phyloP scores from a whole-genome alignment of 2,797 vertebrate species.

The Phalanger gymnotis region DNA sequence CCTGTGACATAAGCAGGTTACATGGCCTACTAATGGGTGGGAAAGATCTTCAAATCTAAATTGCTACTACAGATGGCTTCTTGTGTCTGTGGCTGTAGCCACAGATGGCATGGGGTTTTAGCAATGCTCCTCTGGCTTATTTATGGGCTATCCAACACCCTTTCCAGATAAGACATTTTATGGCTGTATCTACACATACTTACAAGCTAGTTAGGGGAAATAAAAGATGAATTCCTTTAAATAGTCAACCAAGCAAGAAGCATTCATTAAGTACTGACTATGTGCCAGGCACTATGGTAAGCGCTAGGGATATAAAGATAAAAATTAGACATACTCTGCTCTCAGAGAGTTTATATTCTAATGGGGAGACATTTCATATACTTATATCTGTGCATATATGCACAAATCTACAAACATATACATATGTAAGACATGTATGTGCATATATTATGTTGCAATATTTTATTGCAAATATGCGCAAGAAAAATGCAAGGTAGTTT shows the following conservation, averaged over 20 bases:
- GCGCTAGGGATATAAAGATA: background rate
- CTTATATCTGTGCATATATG: too few species aligned
- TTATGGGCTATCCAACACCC: background rate
- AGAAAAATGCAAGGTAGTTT: background rate
- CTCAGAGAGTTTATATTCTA: background rate
- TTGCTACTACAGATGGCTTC: background rate
- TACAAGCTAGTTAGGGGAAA: background rate
- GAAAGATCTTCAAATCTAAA: too few species aligned
- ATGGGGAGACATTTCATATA: background rate
- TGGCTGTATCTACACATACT: background rate
- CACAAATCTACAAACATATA: background rate
- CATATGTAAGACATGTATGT: background rate
- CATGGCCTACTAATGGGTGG: too few species aligned
- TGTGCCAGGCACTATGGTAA: background rate
- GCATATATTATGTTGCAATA: background rate
- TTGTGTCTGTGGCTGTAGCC: background rate
- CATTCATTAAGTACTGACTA: background rate
- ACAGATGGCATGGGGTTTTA: background rate
- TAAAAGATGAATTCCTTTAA: background rate
- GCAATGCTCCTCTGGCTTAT: background rate
- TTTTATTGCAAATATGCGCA: background rate
- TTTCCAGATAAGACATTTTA: background rate
- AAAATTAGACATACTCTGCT: background rate
- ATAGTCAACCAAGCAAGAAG: background rate
- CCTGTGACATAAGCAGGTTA: too few species aligned